Percentiles rank a stretch among this genome's conserved stretches.
phyloP scores from a whole-genome alignment of 2,113 vertebrate genomes.

The Microtus pennsylvanicus region DNA sequence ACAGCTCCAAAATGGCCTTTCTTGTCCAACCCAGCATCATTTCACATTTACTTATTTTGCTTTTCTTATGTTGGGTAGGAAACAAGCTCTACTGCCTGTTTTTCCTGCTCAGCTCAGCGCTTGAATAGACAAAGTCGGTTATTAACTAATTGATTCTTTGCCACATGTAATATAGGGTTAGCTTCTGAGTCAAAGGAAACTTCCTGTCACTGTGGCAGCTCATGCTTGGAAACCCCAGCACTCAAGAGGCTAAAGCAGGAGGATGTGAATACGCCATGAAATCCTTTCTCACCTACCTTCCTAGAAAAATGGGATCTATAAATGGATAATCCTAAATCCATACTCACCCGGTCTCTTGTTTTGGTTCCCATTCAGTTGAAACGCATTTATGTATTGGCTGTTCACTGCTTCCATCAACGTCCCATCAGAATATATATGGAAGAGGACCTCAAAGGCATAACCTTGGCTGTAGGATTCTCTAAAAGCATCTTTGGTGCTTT shows the following conservation, averaged over 20 bases:
- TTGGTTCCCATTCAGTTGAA: background rate
- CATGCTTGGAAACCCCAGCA: background rate
- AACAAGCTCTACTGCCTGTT: background rate
- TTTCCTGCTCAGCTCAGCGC: background rate
- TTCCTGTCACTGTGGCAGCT: background rate
- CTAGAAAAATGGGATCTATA: background rate
- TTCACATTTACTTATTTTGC: background rate
- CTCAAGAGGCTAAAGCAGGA: background rate
- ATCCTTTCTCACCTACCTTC: background rate
- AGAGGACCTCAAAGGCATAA: background rate
- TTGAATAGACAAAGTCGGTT: background rate
- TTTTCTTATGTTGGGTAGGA: background rate
- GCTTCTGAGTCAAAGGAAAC: background rate
- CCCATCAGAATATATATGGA: background rate
- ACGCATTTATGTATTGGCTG: background rate
- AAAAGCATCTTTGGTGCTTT: background rate
- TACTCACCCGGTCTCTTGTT: background rate
- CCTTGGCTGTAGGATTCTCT: background rate
- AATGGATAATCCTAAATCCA: background rate
- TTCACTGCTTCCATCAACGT: background rate
- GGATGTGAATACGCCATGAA: background rate
- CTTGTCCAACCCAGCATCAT: background rate
- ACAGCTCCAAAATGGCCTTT: background rate
- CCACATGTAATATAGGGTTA: background rate
- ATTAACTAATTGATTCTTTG: background rate